Evolutionary conservation across 1,140 invertebrate genomes (phyloP).

Genomic region (Archegozetes longisetosus): DNA sequence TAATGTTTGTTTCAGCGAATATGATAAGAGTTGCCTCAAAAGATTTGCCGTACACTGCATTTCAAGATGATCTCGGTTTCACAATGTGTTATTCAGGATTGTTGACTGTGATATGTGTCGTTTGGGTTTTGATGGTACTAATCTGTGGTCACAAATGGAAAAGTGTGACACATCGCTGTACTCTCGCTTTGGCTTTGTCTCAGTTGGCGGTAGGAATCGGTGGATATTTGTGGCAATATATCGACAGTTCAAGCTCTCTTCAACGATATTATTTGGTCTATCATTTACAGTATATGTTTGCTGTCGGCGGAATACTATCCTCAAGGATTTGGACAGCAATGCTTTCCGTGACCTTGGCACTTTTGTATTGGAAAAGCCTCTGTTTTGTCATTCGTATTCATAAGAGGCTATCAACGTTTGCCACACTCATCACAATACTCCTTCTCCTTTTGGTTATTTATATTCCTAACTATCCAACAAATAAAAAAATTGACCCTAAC

Average conservation of each 20-base stretch:
- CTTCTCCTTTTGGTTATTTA: constrained; percentile 6
- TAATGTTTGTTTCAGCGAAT: constrained; percentile 89
- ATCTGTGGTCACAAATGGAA: constrained; percentile 54
- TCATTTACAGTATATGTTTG: constrained; percentile 45
- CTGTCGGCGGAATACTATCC: constrained; percentile 53
- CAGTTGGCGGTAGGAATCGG: constrained; percentile 48
- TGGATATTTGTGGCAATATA: constrained; percentile 42
- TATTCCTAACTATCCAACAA: neutral
- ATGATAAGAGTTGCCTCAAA: constrained; percentile 50
- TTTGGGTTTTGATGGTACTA: constrained; percentile 62
- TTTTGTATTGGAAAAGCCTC: constrained; percentile 60
- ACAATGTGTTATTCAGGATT: constrained; percentile 71
- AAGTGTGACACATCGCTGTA: constrained; percentile 63
- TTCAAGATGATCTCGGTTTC: constrained; percentile 43
- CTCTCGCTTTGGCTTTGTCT: constrained; percentile 53
- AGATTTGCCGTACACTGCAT: constrained; percentile 9
- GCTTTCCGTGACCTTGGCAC: constrained; percentile 56
- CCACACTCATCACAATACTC: neutral
- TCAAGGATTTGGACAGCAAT: constrained; percentile 65
- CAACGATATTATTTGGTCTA: constrained; percentile 35
- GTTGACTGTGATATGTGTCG: constrained; percentile 48
- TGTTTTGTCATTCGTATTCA: constrained; percentile 45
- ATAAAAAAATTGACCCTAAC: constrained; percentile 41
- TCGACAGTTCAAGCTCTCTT: constrained; percentile 13
- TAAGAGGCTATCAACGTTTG: constrained; percentile 7